Conservation (phyloP, 2,113 vertebrate genomes). For the Pelecanoides urinatrix region DNA sequence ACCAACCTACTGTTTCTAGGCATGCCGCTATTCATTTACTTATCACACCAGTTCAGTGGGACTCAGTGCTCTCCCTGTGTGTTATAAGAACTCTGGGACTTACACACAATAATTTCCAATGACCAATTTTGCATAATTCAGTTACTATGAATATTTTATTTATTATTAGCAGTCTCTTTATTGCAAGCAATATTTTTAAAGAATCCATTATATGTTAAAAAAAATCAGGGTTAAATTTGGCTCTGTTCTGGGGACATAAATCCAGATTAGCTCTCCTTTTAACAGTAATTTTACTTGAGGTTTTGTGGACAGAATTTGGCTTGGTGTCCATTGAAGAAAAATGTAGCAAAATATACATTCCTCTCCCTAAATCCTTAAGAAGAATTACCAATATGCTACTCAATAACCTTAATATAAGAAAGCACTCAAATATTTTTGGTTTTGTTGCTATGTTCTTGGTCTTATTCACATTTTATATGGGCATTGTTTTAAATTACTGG, state of each 20-base stretch:
- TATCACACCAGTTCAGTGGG: not conserved
- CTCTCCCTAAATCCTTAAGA: not conserved
- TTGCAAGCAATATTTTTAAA: not conserved
- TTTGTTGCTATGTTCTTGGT: not conserved
- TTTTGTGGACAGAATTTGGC: not conserved
- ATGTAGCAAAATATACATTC: not conserved
- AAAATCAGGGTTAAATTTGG: not conserved
- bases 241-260: not conserved
- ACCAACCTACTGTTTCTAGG: not conserved
- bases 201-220: not conserved
- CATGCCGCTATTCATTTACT: not conserved
- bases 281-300: not conserved
- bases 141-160: not conserved
- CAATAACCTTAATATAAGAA: not conserved
- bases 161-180: not conserved
- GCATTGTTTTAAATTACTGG: slow-evolving; percentile 36
- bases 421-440: not conserved
- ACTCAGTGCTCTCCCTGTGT: not conserved
- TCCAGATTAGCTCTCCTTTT: not conserved
- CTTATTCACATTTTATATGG: not conserved
- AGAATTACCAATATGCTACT: not conserved
- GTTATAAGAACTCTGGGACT: not conserved
- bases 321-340: not conserved
- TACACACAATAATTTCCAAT: not conserved
- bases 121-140: not conserved